Evolutionary conservation across 1,140 invertebrate species (phyloP).

Genomic region (Idris sp.): DNA sequence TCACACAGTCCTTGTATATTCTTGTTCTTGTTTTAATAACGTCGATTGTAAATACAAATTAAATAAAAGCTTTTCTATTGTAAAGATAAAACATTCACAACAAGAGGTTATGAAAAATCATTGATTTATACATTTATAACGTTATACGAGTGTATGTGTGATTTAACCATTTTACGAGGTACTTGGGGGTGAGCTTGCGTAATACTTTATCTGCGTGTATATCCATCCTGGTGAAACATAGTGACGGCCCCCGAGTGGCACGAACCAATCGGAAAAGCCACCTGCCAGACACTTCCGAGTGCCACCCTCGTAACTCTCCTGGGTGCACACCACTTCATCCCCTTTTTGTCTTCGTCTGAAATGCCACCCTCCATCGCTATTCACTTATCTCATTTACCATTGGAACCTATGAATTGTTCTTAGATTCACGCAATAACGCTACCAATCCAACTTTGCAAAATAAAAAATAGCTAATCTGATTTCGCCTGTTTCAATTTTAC

Average conservation of each 20-base stretch:
- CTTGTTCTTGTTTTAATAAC: too few species aligned
- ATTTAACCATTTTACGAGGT: constrained; percentile 63
- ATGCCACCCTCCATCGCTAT: constrained; percentile 38
- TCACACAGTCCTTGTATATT: too few species aligned
- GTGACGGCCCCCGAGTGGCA: constrained; percentile 63
- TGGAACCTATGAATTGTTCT: constrained; percentile 56
- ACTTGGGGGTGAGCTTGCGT: constrained; percentile 61
- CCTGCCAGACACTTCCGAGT: constrained; percentile 58
- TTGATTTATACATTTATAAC: constrained; percentile 60
- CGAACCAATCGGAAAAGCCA: constrained; percentile 63
- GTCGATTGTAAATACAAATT: too few species aligned
- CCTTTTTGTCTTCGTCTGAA: constrained; percentile 40
- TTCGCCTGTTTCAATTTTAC: constrained; percentile 31
- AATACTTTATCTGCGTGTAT: constrained; percentile 62
- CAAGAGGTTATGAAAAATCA: constrained; percentile 59
- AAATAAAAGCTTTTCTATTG: too few species aligned
- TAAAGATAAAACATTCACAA: constrained; percentile 44
- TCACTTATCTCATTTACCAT: constrained; percentile 61
- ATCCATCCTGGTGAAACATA: constrained; percentile 52
- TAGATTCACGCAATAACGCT: constrained; percentile 33
- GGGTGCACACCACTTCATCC: constrained; percentile 27
- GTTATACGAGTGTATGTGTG: constrained; percentile 57
- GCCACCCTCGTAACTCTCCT: constrained; percentile 58
- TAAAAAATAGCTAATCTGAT: constrained; percentile 38
- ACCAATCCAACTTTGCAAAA: constrained; percentile 45